Conservation (phyloP, 1,140 invertebrate species). For the Lerema accius region DNA sequence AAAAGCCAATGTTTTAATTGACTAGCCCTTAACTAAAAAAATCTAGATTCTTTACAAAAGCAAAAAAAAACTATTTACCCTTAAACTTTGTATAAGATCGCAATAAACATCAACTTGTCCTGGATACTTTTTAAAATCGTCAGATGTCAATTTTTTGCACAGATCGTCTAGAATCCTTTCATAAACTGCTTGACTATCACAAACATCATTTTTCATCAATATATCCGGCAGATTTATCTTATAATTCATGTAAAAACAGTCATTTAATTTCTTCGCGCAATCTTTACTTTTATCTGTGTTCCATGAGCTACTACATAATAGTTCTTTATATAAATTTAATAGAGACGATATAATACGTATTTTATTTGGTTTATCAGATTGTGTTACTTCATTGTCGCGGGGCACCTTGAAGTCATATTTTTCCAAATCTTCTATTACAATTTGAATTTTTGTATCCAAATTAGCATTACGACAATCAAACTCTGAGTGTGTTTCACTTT, state of each 20-base stretch:
- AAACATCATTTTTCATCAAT: slow-evolving; percentile 44
- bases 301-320: slow-evolving; percentile 49
- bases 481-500: slow-evolving; percentile 50
- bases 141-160: slow-evolving; percentile 54
- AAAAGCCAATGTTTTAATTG: too few relatives aligned
- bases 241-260: slow-evolving; percentile 48
- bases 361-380: slow-evolving; percentile 1
- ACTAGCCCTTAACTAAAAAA: too few relatives aligned
- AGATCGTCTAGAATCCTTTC: slow-evolving; percentile 54
- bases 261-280: slow-evolving; percentile 50
- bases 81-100: slow-evolving; percentile 47
- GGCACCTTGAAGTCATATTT: slow-evolving; percentile 41
- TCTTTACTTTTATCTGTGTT: slow-evolving; percentile 47
- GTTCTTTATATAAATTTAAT: slow-evolving; percentile 57
- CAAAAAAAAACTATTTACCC: too few relatives aligned
- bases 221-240: slow-evolving; percentile 45
- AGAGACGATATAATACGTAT: slow-evolving; percentile 42
- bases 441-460: slow-evolving; percentile 47
- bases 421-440: slow-evolving; percentile 44
- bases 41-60: too few relatives aligned
- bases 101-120: slow-evolving; percentile 62
- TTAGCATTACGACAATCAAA: slow-evolving; percentile 51
- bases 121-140: slow-evolving; percentile 64
- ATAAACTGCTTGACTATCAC: slow-evolving; percentile 56
- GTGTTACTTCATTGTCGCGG: slow-evolving; percentile 9